Evolutionary conservation across 37 sponge, comb jelly and placozoan genomes (phyloP), one percentile per base, ranked within the genome.

Genomic region (Haliclona indistincta): DNA sequence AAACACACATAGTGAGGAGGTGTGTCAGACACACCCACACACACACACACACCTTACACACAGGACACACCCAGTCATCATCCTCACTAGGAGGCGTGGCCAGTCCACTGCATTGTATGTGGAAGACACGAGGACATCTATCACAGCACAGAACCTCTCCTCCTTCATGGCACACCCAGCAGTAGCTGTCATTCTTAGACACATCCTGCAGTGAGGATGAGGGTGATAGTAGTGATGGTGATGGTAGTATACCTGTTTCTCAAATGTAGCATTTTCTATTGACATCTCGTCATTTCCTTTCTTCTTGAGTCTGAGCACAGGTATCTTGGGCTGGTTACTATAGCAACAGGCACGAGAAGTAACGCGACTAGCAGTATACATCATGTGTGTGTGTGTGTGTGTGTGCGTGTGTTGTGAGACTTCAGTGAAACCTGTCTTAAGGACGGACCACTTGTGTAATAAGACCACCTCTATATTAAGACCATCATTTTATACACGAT

Each of bases 81-180:
- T 88, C 94, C 61, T 77, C 93, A 62, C 80, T 81, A 5, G 91
- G 95, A 20, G 84, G 82, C 29, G 70, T 80, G 43, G 47, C 54
- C 38, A 85, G 65, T 19, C 86, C 78, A 47, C 76, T 62, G 75
- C 94, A 97, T 71, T 84, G 83, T 61, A 87, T 37, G 63, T 97
- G 98, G 81, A 94, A 94, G 25, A 97, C 98, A 22, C 98, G 54
- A 25, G 98, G 95, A 43, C 98, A 97, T 55, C 72, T 81, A 44
- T 97, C 98, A 83, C 98, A 97, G 75, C 98, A 97, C 41, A 97
- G 75, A 10, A 97, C 89, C 39, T 92, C 87, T 10, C 98, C 98
- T 11, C 91, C 95, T 71, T 91, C 89, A 79, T 97, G 98, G 45
- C 98, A 97, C 64, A 88, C 85, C 96, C 96, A 95, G 68, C 96